These are phyloP conservation scores for Listronotus bonariensis DNA, from an alignment of 1,140 invertebrate genomes.

Conservation along the genomic window DNA sequence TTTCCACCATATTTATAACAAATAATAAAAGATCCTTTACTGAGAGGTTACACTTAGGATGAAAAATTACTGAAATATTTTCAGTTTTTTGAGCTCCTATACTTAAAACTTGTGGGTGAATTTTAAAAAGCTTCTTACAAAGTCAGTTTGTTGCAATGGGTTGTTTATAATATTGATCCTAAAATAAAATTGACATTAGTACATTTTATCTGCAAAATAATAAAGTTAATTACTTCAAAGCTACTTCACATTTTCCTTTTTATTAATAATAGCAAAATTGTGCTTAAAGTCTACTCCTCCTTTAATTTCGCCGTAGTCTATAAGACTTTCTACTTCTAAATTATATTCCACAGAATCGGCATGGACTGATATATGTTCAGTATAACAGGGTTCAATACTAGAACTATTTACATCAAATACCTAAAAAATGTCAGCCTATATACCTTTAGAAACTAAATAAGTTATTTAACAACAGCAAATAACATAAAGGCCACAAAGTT, in stretches of 20 bases:
- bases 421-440: no score
- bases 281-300: constrained; percentile 29
- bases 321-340: constrained; percentile 26
- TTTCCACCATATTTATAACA: constrained; percentile 21
- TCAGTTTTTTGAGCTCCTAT: constrained; percentile 25
- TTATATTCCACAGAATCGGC: constrained; percentile 34
- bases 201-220: neutral
- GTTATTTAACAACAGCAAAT: no score
- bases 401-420: constrained; percentile 39
- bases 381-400: constrained; percentile 29
- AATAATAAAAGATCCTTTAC: constrained; percentile 10
- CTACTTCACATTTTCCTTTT: constrained; percentile 30
- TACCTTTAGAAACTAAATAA: no score
- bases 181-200: neutral
- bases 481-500: no score
- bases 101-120: constrained; percentile 2
- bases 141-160: constrained; percentile 16
- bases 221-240: constrained; percentile 24
- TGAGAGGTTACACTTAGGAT: constrained; percentile 17
- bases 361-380: constrained; percentile 25
- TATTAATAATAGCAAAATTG: constrained; percentile 27
- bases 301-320: constrained; percentile 40
- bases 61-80: constrained; percentile 4
- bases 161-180: constrained; percentile 16
- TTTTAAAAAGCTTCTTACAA: constrained; percentile 19